A percentile compares a stretch with the other conserved stretches of the same genome.
These are phyloP conservation scores for Cenopis cana DNA, from an alignment of 2,888 invertebrate species.

Conservation along the genomic window DNA sequence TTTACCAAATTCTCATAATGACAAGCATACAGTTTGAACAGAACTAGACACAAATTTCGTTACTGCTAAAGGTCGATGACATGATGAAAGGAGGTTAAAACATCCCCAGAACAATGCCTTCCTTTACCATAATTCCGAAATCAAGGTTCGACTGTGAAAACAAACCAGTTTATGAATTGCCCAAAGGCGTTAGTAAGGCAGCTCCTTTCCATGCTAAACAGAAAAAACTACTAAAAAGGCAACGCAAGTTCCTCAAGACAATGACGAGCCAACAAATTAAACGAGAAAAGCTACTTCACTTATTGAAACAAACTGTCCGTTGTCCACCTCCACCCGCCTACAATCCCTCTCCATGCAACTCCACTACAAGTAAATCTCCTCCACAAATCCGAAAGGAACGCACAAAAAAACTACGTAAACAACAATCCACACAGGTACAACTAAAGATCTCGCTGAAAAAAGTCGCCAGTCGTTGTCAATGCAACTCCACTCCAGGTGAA, in stretches of 20 bases:
- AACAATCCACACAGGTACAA: too few species aligned
- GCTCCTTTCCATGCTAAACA: background rate
- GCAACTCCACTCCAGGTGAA: too few species aligned
- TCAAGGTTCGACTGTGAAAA: background rate
- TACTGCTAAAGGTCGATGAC: background rate
- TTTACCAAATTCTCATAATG: background rate
- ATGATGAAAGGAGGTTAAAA: background rate
- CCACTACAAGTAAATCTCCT: too few species aligned
- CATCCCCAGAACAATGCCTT: background rate
- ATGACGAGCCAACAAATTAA: background rate
- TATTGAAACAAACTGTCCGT: background rate
- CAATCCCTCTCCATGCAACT: background rate
- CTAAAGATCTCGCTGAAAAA: too few species aligned
- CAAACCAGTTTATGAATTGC: background rate
- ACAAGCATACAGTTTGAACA: background rate
- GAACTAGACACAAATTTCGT: background rate
- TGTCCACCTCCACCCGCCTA: background rate
- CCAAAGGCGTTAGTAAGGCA: background rate
- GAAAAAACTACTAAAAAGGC: background rate
- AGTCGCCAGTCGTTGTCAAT: too few species aligned
- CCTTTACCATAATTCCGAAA: background rate
- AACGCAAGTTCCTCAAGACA: background rate
- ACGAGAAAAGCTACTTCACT: background rate
- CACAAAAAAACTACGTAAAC: too few species aligned
- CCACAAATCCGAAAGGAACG: too few species aligned